Percentiles rank a stretch among this genome's conserved stretches.
These are phyloP conservation scores for Stegodyphus mimosarum DNA, from an alignment of 1,140 invertebrate genomes.

Conservation along the genomic window DNA sequence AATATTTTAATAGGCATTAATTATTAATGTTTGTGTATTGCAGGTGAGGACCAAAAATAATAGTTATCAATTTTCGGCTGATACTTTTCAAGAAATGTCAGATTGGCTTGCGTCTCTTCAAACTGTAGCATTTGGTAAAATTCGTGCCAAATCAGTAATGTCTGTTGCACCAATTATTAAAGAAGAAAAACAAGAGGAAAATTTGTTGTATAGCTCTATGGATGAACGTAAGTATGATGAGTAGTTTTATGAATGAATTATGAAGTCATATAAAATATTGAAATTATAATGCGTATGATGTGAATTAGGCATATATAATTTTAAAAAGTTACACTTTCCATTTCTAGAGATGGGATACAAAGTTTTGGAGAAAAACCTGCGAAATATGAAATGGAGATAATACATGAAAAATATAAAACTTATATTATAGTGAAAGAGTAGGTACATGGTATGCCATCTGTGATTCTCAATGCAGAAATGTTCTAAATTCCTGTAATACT, in stretches of 20 bases:
- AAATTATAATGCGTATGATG: not conserved
- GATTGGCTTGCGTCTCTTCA: constrained; percentile 83
- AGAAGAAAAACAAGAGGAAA: constrained; percentile 79
- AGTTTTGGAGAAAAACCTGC: no score
- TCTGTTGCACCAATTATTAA: not conserved
- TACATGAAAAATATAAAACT: no score
- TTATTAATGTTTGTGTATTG: not conserved
- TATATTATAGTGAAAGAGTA: no score
- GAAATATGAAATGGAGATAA: no score
- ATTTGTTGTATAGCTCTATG: constrained; percentile 84
- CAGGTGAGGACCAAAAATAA: constrained; percentile 79
- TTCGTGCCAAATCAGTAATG: not conserved
- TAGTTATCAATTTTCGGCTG: constrained; percentile 78
- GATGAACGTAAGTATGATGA: constrained; percentile 57
- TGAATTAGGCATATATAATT: no score
- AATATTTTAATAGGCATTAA: no score
- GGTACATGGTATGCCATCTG: no score
- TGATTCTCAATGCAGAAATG: no score
- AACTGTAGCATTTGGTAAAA: constrained; percentile 82
- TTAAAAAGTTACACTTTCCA: no score
- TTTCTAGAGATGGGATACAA: no score
- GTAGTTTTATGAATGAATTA: not conserved
- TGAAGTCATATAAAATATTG: not conserved
- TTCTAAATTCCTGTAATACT: no score
- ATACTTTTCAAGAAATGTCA: constrained; percentile 77